Evolutionary conservation across 2,797 vertebrate species (phyloP), one percentile per base, ranked within the genome.

Genomic region (Limnodromus scolopaceus): DNA sequence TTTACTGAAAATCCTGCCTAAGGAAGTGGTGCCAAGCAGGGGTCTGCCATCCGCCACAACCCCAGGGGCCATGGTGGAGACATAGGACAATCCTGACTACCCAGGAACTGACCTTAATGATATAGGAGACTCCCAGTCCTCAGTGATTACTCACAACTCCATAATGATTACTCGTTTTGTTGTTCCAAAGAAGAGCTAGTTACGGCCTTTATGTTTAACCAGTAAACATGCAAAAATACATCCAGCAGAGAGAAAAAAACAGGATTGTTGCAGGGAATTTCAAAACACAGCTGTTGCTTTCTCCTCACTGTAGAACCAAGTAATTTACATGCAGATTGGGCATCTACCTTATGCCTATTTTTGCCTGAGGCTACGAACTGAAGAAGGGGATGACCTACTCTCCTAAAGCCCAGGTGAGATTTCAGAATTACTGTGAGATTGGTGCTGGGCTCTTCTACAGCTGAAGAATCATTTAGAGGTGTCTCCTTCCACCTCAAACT

Each of bases 61-160:
- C n/a, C n/a, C 49, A 19, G 63, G 49, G 19, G 24, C 19, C 45
- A 32, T 0, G 0, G 13, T 24, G 39, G 12, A 24, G 68, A 46
- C 39, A 30, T 3, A 22, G n/a, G 57, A 36, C 6, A 9, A 49
- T 60, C 43, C 27, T 3, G 15, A 57, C 24, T 51, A 17, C 9
- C 18, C 3, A 28, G 45, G 25, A 46, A 28, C 1, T 1, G 18
- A 4, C 30, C 41, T 77, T 43, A 39, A 36, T 8, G 32, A n/a
- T 24, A 54, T 32, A 83, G 32, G 16, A 48, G 32, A 25, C 28
- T 54, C 39, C 9, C 32, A 46, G 34, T 38, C 46, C 81, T 54
- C 27, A 9, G 36, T 11, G 53, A 27, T 58, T 32, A 36, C 18
- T 84, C 38, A 27, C 43, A 57, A 53, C 22, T 84, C 74, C 25